Evolutionary conservation across 2,888 invertebrate species (phyloP), one percentile per base, ranked within the genome.

Genomic region (Tetragnatha montana): DNA sequence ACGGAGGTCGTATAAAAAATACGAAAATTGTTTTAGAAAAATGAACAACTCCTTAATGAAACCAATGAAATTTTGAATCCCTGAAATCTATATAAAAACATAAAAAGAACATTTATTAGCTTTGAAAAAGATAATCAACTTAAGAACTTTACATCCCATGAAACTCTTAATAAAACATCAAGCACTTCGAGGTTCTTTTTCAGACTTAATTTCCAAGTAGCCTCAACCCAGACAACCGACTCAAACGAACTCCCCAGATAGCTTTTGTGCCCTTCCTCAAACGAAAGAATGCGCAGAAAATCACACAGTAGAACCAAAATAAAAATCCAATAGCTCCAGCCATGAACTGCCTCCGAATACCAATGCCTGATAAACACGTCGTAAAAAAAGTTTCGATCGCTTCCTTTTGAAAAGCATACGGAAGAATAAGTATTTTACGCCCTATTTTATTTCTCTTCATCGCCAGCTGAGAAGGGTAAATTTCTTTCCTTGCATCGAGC

Each of bases 361-460:
- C 80, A 80, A 80, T 68, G 17, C 35, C 80, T 80, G 80, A 80
- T 80, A 80, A 80, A 80, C 35, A 80, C 21, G 19, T 80, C 80
- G 80, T 80, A 80, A 80, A 80, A 80, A 80, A n/a, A 17, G 8
- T 50, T n/a, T n/a, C n/a, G 17, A 17, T 80, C 35, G 35, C 68
- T 80, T 80, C 68, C 22, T 8, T 35, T n/a, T 14, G 22, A 80
- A 68, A 35, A 60, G 60, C 68, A 17, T 22, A 68, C 14, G 35
- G 80, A 69, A 17, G 68, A 80, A 69, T 80, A 69, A 80, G 80
- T 69, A 68, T 80, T 68, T 80, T 68, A 80, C 69, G 80, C 22
- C n/a, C 68, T 35, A 68, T 80, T 80, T 80, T 68, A 68, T 80
- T 80, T 22, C 80, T 69, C 35, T 68, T 80, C 17, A 17, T 68